Evolutionary conservation across 2,888 invertebrate species (phyloP), one percentile per base, ranked within the genome.

Genomic region (Melieria picta): DNA sequence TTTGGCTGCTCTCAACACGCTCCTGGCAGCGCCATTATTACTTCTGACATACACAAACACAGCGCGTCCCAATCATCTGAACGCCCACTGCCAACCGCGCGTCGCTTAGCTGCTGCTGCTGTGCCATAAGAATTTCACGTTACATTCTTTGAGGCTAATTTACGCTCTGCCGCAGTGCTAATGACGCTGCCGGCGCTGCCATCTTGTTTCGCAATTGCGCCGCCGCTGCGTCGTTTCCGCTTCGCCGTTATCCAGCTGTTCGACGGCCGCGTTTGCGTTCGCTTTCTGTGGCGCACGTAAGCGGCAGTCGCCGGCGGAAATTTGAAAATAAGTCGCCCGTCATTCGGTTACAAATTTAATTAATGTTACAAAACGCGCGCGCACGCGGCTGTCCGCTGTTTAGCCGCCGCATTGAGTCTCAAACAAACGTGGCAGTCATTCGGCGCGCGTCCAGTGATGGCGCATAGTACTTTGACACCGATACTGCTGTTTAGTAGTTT

Each of bases 321-420:
- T 69, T 69, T 63, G 62, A 69, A 16, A 56, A 62, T 56, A 62
- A 47, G 55, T 63, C 48, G 46, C 52, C 62, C 11, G 62, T 69
- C 55, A 62, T 47, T 69, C 10, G 52, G 52, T 50, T 56, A 56
- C 63, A 69, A 62, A 69, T 69, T 69, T 69, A 61, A 69, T 69
- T 69, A 69, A 61, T 46, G 62, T 11, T 7, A 56, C 50, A 16
- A 16, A 16, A n/a, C 61, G 16, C 16, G 13, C 55, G 57, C 16
- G 47, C 45, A 13, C 47, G 30, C 30, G 30, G 30, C 30, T 30
- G 30, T 30, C 30, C 30, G 30, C 30, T 30, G 30, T 30, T 30
- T 30, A 30, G 30, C 3, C 30, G 30, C 30, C 1, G 2, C 30
- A 30, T 30, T 30, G 30, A 30, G 30, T 30, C 30, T 2, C 30